Evolutionary conservation across 1,140 invertebrate species (phyloP).

Genomic region (Lepidurus arcticus): DNA sequence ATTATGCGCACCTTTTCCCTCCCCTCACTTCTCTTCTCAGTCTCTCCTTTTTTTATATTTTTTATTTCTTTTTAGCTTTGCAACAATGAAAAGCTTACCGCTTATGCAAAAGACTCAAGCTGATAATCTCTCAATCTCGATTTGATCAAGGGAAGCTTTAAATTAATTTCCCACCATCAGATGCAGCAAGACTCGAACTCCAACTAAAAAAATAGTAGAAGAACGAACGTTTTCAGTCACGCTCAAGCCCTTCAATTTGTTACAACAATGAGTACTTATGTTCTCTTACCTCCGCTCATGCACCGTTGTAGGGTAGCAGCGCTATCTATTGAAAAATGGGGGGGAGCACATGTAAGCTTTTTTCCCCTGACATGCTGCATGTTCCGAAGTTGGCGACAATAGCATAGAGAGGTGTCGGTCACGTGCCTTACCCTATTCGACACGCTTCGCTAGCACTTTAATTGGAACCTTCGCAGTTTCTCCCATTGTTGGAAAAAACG

Average conservation of each 20-base stretch:
- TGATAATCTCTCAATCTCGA: neutral
- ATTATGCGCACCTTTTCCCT: neutral
- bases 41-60: neutral
- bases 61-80: neutral
- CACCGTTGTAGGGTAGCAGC: neutral
- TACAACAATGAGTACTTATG: neutral
- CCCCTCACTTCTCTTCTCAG: neutral
- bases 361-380: neutral
- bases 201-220: neutral
- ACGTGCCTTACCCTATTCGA: neutral
- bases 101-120: neutral
- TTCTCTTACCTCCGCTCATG: too few relatives aligned
- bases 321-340: neutral
- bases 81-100: neutral
- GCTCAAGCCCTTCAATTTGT: neutral
- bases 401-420: neutral
- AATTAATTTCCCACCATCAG: neutral
- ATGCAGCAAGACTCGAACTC: neutral
- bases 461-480: neutral
- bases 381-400: neutral
- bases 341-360: neutral
- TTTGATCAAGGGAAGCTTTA: neutral
- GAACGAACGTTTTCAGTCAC: neutral
- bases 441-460: slow-evolving; percentile 11
- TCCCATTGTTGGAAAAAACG: neutral